Evolutionary conservation across 2,797 vertebrate genomes (phyloP).

Genomic region (Cuculus canorus): DNA sequence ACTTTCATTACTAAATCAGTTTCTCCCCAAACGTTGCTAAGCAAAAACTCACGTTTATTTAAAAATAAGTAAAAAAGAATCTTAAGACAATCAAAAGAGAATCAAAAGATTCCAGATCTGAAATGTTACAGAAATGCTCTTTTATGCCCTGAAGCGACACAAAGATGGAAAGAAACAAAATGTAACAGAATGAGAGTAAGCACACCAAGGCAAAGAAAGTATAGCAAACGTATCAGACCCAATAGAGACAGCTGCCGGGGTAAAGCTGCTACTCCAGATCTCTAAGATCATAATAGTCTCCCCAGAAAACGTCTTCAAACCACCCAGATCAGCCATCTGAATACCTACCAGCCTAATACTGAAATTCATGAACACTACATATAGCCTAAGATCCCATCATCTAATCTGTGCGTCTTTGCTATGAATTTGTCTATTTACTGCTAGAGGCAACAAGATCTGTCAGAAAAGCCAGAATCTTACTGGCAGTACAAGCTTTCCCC

Average conservation of each 20-base stretch:
- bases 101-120: background rate
- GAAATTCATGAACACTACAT: background rate
- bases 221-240: background rate
- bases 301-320: background rate
- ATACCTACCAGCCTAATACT: background rate
- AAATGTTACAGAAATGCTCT: background rate
- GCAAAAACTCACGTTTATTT: background rate
- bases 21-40: background rate
- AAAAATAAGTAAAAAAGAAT: background rate
- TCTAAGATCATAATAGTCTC: background rate
- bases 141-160: background rate
- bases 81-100: background rate
- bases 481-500: background rate
- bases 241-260: background rate
- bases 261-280: background rate
- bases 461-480: background rate
- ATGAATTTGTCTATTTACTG: background rate
- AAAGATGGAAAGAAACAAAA: background rate
- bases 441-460: background rate
- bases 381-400: background rate
- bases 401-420: background rate
- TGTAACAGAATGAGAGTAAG: background rate
- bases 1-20: background rate
- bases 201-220: background rate
- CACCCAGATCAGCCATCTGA: rapidly evolving